These are phyloP conservation scores for Meandrina meandrites DNA, from an alignment of 92 coral and sea anemone species.

Conservation along the genomic window DNA sequence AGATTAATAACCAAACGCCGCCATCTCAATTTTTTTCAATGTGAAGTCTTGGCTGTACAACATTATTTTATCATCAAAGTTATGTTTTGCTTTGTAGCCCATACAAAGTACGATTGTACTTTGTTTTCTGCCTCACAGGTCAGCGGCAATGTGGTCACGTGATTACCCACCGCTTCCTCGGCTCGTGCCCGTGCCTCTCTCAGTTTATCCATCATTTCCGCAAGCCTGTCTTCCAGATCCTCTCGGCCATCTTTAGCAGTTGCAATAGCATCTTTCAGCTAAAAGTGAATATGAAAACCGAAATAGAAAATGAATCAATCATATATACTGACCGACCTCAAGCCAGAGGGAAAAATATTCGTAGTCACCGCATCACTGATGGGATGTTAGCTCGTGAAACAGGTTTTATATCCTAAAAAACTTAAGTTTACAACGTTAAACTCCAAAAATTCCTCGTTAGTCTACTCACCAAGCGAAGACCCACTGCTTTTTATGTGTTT, in stretches of 20 bases:
- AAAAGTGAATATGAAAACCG: background rate
- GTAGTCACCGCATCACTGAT: background rate
- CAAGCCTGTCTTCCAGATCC: constrained; percentile 71
- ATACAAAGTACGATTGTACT: background rate
- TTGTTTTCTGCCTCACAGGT: background rate
- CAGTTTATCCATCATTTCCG: constrained; percentile 69
- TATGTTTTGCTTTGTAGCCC: background rate
- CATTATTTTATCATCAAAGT: too few relatives aligned
- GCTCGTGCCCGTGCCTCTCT: constrained; percentile 76
- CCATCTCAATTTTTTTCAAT: too few relatives aligned
- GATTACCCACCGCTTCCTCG: constrained; percentile 65
- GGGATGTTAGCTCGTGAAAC: background rate
- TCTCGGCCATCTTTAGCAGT: constrained; percentile 59
- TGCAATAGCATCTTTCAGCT: constrained; percentile 73
- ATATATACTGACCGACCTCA: background rate
- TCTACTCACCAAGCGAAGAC: background rate
- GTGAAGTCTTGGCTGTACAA: too few relatives aligned
- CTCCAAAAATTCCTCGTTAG: background rate
- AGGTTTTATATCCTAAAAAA: background rate
- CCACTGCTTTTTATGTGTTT: background rate
- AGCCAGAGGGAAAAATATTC: too few relatives aligned
- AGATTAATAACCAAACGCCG: too few relatives aligned
- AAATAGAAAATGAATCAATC: background rate
- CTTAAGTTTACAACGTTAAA: background rate
- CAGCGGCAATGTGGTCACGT: background rate